These are phyloP conservation scores for Oreamnos americanus DNA, from an alignment of 2,113 vertebrate species.

Conservation along the genomic window DNA sequence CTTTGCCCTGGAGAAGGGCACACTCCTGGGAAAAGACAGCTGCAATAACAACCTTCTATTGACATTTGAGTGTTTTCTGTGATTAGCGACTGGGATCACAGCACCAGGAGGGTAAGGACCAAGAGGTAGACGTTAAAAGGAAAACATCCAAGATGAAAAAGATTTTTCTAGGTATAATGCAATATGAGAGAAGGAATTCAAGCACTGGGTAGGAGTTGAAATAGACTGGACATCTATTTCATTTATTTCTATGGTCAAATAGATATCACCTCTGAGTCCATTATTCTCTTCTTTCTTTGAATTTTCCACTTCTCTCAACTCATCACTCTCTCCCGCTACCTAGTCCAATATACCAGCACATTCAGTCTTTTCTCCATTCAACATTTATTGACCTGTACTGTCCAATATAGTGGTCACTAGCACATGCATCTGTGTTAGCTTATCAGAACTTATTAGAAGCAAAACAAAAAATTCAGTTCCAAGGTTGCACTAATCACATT, in stretches of 20 bases:
- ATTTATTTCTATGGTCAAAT: background rate
- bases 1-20: background rate
- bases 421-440: background rate
- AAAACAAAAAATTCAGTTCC: background rate
- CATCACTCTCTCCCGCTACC: background rate
- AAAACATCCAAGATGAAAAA: background rate
- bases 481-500: background rate
- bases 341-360: background rate
- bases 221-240: background rate
- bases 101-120: background rate
- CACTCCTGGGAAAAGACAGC: background rate
- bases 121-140: background rate
- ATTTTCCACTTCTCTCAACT: background rate
- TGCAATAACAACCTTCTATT: background rate
- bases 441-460: background rate
- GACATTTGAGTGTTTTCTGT: background rate
- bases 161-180: background rate
- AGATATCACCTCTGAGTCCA: background rate
- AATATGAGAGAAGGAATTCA: background rate
- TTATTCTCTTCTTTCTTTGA: background rate
- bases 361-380: background rate
- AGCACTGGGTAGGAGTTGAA: background rate
- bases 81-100: background rate
- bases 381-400: background rate
- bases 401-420: background rate